Evolutionary conservation across 2,888 invertebrate genomes (phyloP).

Genomic region (Macrosiphum euphorbiae): DNA sequence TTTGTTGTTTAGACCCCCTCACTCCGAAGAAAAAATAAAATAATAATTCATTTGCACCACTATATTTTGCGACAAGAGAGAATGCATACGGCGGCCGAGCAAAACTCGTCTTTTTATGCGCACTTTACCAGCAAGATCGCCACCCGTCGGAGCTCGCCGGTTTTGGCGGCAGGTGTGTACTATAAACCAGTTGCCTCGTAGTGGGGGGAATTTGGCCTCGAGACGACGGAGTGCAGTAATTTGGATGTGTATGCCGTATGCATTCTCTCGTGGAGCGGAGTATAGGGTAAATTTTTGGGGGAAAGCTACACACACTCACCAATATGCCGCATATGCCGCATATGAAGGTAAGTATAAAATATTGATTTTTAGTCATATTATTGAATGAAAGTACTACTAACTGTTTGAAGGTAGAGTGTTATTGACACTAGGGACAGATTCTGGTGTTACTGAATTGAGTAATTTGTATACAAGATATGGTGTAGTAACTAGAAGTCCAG

Average conservation of each 20-base stretch:
- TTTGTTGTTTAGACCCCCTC: not conserved
- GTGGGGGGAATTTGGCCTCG: no score
- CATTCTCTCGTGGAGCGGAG: no score
- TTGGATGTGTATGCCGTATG: no score
- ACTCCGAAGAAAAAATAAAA: not conserved
- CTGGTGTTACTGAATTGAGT: constrained; percentile 40
- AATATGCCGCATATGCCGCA: not conserved
- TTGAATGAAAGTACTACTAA: not conserved
- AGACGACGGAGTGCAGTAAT: no score
- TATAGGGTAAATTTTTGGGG: no score
- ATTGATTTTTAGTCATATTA: not conserved
- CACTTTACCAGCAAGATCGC: no score
- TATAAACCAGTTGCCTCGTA: no score
- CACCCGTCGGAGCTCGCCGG: no score
- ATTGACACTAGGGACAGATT: not conserved
- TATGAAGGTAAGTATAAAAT: constrained; percentile 6
- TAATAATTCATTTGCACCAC: not conserved
- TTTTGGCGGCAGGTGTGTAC: no score
- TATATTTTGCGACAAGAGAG: no score
- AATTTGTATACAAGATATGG: constrained; percentile 92
- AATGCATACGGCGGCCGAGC: no score
- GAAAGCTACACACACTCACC: not conserved
- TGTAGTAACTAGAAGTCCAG: constrained; percentile 89
- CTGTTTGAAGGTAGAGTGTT: not conserved
- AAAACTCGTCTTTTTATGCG: no score